Percentiles rank a stretch among this genome's conserved stretches.
Evolutionary conservation across 2,888 invertebrate genomes (phyloP).

Genomic region (Ectemnius cavifrons): DNA sequence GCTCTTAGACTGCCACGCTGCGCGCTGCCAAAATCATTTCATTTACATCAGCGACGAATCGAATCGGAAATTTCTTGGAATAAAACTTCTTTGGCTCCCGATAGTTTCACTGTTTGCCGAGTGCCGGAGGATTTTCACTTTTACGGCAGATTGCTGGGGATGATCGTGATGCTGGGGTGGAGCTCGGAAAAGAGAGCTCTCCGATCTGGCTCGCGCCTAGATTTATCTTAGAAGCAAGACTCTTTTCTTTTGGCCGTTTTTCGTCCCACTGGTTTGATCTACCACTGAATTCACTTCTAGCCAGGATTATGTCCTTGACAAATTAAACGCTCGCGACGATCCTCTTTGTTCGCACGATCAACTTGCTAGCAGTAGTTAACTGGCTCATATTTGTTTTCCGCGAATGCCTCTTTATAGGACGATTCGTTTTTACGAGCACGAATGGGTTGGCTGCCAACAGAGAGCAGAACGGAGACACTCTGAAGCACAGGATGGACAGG

Average conservation of each 20-base stretch:
- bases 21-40: constrained; percentile 6
- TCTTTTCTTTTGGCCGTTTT: not conserved
- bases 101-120: constrained; percentile 27
- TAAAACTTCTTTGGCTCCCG: constrained; percentile 24
- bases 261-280: not conserved
- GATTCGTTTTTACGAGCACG: no score
- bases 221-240: no score
- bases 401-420: no score
- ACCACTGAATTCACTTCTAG: not conserved
- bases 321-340: not conserved
- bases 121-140: constrained; percentile 8
- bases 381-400: no score
- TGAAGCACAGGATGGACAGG: not conserved
- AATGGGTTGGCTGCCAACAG: no score
- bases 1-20: constrained; percentile 26
- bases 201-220: not conserved
- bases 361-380: no score
- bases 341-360: no score
- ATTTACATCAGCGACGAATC: constrained; percentile 11
- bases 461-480: no score
- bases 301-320: not conserved
- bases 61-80: constrained; percentile 24
- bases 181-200: constrained; percentile 9
- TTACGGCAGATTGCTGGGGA: constrained; percentile 3
- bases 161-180: constrained; percentile 15